Evolutionary conservation across 2,888 invertebrate species (phyloP), one percentile per base, ranked within the genome.

Genomic region (Lasius fuliginosus): DNA sequence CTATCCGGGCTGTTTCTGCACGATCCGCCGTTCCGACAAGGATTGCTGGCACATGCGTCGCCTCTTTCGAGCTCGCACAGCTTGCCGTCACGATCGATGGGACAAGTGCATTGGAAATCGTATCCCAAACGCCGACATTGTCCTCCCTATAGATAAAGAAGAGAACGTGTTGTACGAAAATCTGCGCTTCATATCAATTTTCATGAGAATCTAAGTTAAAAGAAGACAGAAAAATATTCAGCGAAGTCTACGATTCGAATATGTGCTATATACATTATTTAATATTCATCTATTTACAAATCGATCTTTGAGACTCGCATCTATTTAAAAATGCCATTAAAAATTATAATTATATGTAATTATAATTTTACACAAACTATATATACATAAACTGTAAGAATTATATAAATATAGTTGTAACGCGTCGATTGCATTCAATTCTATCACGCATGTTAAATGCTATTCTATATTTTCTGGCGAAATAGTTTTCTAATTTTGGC

Each of bases 21-120:
- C 0, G 98, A 98, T 2, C 99, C 99, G 11, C 98, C 98, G 94
- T 99, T 99, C 91, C 97, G 97, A 93, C 99, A 99, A 0, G 98
- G 98, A 93, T 97, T 98, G 74, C 96, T 97, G 74, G 97, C 97
- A 93, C 99, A 99, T 0, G 97, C 97, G 91, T 98, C 98, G 49
- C 98, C 98, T 90, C 97, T 96, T 94, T 98, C 98, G 76, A 97
- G 94, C 93, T 99, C 98, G 93, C 99, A 99, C 42, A 97, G 96
- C 93, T 97, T 97, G 0, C 99, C 99, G 93, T 98, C 98, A 84
- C 97, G 96, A 79, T 97, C 96, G 0, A 96, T 94, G 0, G 98
- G 97, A 93, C 99, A 99, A 3, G 96, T 96, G 92, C 99, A 99
- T 86, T 97, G 96, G 94, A 98, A 99, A 91, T 98, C 98, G 93